A percentile compares a stretch with the other conserved stretches of the same genome.
Evolutionary conservation across 1,140 invertebrate genomes (phyloP).

Genomic region (Pogonomyrmex californicus): DNA sequence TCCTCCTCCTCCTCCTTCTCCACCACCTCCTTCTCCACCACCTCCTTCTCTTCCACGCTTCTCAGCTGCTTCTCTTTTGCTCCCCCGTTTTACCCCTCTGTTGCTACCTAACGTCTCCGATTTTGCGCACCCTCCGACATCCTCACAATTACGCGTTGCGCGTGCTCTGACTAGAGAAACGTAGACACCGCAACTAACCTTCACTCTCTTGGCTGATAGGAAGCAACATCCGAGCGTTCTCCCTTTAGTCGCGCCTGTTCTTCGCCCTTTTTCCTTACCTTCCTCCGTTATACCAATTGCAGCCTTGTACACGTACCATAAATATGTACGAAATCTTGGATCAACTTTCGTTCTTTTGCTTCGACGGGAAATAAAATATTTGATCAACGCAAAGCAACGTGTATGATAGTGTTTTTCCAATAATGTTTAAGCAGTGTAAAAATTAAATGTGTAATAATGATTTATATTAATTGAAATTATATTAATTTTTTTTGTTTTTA

Average conservation of each 20-base stretch:
- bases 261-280: conserved; percentile 9
- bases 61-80: conserved; percentile 50
- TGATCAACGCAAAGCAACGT: not conserved
- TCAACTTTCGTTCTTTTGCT: not conserved
- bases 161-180: conserved; percentile 85
- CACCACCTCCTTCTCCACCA: conserved; percentile 28
- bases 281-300: conserved; percentile 32
- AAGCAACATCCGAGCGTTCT: conserved; percentile 67
- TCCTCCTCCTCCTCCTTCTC: conserved; percentile 68
- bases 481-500: too few species aligned
- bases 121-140: conserved; percentile 76
- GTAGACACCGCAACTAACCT: conserved; percentile 79
- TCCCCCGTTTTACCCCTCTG: conserved; percentile 64
- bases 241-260: conserved; percentile 34
- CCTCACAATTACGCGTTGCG: conserved; percentile 85
- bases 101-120: conserved; percentile 62
- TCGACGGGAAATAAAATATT: not conserved
- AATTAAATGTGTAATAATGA: not conserved
- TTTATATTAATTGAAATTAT: too few species aligned
- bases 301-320: not conserved
- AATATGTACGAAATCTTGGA: not conserved
- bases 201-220: conserved; percentile 62
- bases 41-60: conserved; percentile 68
- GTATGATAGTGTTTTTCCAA: not conserved
- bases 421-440: conserved; percentile 7